A percentile compares a stretch with the other conserved stretches of the same genome.
Evolutionary conservation across 2,113 vertebrate genomes (phyloP).

Genomic region (Scytalopus superciliaris): DNA sequence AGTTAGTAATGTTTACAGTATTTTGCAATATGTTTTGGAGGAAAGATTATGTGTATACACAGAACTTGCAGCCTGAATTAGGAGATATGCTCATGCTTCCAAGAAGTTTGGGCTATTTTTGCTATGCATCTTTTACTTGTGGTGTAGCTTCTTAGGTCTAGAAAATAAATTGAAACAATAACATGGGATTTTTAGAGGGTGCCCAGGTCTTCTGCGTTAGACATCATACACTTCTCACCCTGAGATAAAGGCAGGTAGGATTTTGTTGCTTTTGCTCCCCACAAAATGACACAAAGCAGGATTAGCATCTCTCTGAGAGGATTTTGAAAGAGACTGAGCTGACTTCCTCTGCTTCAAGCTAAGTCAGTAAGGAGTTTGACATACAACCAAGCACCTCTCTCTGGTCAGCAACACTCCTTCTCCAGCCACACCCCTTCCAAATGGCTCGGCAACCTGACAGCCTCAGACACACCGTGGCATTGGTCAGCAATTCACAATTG

Average conservation of each 20-base stretch:
- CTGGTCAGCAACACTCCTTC: background rate
- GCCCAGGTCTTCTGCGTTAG: background rate
- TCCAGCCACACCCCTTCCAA: background rate
- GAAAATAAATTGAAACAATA: background rate
- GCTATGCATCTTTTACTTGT: background rate
- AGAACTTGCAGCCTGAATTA: background rate
- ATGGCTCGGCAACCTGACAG: background rate
- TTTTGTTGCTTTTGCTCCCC: background rate
- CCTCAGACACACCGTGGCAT: background rate
- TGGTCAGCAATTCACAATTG: background rate
- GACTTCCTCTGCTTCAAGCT: background rate
- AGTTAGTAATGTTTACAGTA: background rate
- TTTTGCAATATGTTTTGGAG: slow-evolving; percentile 10
- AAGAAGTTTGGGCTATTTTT: background rate
- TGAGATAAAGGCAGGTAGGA: background rate
- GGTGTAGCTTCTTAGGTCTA: background rate
- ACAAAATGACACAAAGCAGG: background rate
- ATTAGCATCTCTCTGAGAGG: background rate
- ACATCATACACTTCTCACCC: background rate
- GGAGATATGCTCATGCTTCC: background rate
- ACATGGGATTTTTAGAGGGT: background rate
- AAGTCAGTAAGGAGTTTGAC: background rate
- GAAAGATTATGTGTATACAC: background rate
- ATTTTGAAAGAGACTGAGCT: background rate
- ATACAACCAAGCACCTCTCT: background rate